Conservation (phyloP, 2,888 invertebrate genomes). For the Muscina levida region DNA sequence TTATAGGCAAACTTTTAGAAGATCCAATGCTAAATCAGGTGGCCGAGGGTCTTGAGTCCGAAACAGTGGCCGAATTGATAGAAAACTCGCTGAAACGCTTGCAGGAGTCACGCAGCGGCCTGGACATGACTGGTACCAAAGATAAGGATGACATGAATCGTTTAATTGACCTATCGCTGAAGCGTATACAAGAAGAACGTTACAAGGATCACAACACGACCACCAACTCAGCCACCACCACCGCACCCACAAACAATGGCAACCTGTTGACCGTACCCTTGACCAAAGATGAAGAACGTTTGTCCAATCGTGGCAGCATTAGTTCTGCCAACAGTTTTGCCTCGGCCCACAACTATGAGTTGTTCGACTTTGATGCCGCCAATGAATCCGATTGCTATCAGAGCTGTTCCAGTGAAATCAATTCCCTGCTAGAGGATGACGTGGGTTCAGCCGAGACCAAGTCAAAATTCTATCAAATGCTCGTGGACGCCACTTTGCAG, state of each 20-base stretch:
- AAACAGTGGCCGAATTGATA: conserved; percentile 84
- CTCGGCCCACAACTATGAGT: conserved; percentile 85
- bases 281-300: conserved; percentile 80
- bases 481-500: conserved; percentile 86
- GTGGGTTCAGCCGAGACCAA: conserved; percentile 79
- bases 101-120: conserved; percentile 76
- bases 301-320: conserved; percentile 82
- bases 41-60: conserved; percentile 83
- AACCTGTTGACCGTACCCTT: conserved; percentile 65
- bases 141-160: conserved; percentile 80
- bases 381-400: conserved; percentile 87
- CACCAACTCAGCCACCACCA: conserved; percentile 44
- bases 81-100: conserved; percentile 85
- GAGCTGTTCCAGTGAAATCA: conserved; percentile 84
- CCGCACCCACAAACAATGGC: conserved; percentile 19
- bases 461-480: conserved; percentile 87
- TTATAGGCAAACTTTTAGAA: conserved; percentile 83
- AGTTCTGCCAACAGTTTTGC: conserved; percentile 82
- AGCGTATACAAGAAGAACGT: conserved; percentile 78
- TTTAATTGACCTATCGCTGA: conserved; percentile 78
- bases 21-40: conserved; percentile 85
- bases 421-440: conserved; percentile 84
- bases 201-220: conserved; percentile 5
- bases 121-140: conserved; percentile 79
- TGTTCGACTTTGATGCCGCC: conserved; percentile 85